Evolutionary conservation across 2,797 vertebrate genomes (phyloP), one percentile per base, ranked within the genome.

Genomic region (Rhinichthys osculus): DNA sequence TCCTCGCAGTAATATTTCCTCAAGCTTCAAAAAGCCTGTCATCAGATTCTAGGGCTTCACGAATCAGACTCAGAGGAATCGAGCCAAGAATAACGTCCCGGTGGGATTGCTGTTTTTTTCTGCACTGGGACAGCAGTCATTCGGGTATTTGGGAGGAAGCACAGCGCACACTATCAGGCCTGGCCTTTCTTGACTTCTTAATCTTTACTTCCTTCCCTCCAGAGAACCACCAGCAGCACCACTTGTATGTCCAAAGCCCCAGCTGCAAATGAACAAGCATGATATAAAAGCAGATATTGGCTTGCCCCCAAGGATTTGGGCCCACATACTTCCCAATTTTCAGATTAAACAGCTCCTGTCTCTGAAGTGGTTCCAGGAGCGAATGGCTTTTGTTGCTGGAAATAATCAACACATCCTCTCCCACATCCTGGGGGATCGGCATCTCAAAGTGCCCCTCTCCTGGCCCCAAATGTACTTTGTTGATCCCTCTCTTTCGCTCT

Each of bases 371-470:
- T 94, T 96, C 95, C 95, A 96, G 92, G 88, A 91, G 87, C 94
- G 95, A 96, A 96, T 95, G 93, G 96, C 95, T 95, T 96, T 96
- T 96, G 95, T 95, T 95, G 94, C 94, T 95, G 93, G 93, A 93
- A 95, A 95, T 95, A 95, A 96, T 95, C 94, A 94, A 93, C 95
- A 96, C 95, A 96, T 96, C 95, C 95, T 95, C 95, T 96, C 94
- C 94, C 94, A 96, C 95, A 95, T 96, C 94, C 94, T 94, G 93
- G 95, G 95, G 94, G 94, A 89, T 93, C 90, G 81, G 78, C 89
- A 88, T 94, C 93, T 94, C 90, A 94, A 93, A 93, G 81, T 91
- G 91, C 64, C 85, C 81, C 83, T 57, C 69, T 76, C 81, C 59
- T 66, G 11, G 82, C 85, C 85, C 85, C 21, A 82, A 89, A 52